Conservation (phyloP, 2,888 invertebrate genomes). For the Sarcophaga carnaria region DNA sequence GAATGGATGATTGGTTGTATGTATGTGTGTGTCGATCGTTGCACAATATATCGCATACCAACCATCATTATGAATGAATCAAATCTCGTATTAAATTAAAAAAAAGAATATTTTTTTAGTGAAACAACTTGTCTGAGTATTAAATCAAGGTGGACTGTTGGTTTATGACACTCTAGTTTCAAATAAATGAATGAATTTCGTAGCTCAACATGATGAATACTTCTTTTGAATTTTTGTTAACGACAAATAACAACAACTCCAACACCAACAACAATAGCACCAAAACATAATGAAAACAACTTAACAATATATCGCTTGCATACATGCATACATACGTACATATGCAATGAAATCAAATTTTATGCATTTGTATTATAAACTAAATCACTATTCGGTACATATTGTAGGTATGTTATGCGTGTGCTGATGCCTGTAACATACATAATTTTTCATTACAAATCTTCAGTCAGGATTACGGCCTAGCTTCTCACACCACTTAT, state of each 20-base stretch:
- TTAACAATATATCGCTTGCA: constrained; percentile 21
- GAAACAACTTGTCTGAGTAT: constrained; percentile 29
- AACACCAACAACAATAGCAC: no score
- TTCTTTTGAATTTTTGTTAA: constrained; percentile 1
- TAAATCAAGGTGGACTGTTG: constrained; percentile 67
- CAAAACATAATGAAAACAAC: no score
- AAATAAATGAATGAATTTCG: constrained; percentile 54
- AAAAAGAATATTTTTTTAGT: constrained; percentile 7
- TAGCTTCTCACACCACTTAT: no score
- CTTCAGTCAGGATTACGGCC: no score
- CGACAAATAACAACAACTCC: no score
- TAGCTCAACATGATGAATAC: not conserved
- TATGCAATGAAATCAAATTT: not conserved
- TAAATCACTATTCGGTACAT: no score
- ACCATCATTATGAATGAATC: constrained; percentile 51
- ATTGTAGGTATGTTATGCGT: no score
- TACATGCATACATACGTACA: constrained; percentile 8
- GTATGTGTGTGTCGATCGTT: not conserved
- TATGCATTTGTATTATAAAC: no score
- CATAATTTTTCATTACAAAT: no score
- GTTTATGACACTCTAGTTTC: constrained; percentile 68
- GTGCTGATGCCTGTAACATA: no score
- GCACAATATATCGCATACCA: constrained; percentile 18
- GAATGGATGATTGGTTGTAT: constrained; percentile 26
- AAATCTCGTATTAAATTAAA: constrained; percentile 55